Evolutionary conservation across 1,140 invertebrate genomes (phyloP), one percentile per base, ranked within the genome.

Genomic region (Atta colombica): DNA sequence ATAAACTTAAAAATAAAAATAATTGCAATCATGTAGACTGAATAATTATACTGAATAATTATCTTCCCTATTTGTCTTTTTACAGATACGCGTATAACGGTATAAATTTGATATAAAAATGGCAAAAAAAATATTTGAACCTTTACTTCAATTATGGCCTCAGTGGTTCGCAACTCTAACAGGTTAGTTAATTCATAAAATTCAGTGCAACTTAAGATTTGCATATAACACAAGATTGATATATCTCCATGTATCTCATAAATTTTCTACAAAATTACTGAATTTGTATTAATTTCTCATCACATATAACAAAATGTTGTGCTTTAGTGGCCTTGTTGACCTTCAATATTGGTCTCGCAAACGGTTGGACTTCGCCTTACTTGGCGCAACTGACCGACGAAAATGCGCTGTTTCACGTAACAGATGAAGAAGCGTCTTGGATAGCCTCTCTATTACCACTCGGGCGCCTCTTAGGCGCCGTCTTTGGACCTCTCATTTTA

Each of bases 401-500:
- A 25, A 91, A 96, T 68, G 95, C 96, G 0, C 92, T 92, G 3
- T 95, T 97, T 61, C 94, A 93, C 31, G 95, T 97, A 78, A 96
- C 96, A 0, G 68, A 94, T 2, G 95, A 96, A 51, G 95, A 97
- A 93, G 96, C 96, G 55, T 97, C 97, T 6, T 97, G 97, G 97
- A 95, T 97, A 55, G 96, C 96, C 7, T 96, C 96, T 0, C 90
- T 96, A 2, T 94, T 96, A 91, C 96, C 96, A 85, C 91, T 97
- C 0, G 92, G 93, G 16, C 84, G 93, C 39, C 55, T 93, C 2
- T 72, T 94, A 3, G 95, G 95, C 28, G 94, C 95, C 1, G 71
- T 95, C 28, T 10, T 92, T 0, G 94, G 93, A 5, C 92, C 94
- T 35, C 51, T 93, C 8, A 25, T 90, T 7, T 90, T 94, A 8